Percentiles rank a stretch among this genome's conserved stretches.
These are phyloP conservation scores for Melinaea marsaeus DNA, from an alignment of 2,888 invertebrate species.

Conservation along the genomic window DNA sequence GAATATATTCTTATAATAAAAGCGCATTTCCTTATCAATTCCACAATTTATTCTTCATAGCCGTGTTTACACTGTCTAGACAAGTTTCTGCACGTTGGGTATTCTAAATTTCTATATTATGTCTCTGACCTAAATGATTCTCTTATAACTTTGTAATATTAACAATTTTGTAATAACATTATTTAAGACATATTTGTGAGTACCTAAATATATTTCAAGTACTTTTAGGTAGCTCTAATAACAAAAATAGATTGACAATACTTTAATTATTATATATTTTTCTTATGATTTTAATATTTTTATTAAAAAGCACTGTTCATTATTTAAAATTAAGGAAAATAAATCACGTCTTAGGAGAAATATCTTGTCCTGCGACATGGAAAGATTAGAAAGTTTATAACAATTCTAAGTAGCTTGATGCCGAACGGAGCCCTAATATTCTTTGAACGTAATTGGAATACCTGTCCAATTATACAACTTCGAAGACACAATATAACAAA, in stretches of 20 bases:
- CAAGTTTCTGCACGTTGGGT: not conserved
- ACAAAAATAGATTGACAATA: too few species aligned
- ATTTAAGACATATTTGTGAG: too few species aligned
- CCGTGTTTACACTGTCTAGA: constrained; percentile 5
- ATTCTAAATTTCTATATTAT: not conserved
- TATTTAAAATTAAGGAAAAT: constrained; percentile 36
- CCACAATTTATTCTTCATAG: constrained; percentile 10
- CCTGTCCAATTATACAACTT: constrained; percentile 19
- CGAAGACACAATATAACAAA: constrained; percentile 5
- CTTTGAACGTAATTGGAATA: constrained; percentile 25
- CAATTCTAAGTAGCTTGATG: constrained; percentile 59
- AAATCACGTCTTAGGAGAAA: constrained; percentile 46
- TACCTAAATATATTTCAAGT: too few species aligned
- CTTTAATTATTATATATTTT: too few species aligned
- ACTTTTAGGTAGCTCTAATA: too few species aligned
- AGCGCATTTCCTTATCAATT: constrained; percentile 9
- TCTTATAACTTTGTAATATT: too few species aligned
- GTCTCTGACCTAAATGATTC: not conserved
- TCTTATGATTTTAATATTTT: not conserved
- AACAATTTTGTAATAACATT: too few species aligned
- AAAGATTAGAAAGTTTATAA: constrained; percentile 55
- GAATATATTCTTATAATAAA: constrained; percentile 5
- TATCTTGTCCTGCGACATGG: constrained; percentile 52
- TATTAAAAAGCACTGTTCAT: not conserved
- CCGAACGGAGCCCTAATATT: constrained; percentile 47